A percentile compares a stretch with the other conserved stretches of the same genome.
Evolutionary conservation across 1,140 invertebrate species (phyloP).

Genomic region (Tenebrio molitor): DNA sequence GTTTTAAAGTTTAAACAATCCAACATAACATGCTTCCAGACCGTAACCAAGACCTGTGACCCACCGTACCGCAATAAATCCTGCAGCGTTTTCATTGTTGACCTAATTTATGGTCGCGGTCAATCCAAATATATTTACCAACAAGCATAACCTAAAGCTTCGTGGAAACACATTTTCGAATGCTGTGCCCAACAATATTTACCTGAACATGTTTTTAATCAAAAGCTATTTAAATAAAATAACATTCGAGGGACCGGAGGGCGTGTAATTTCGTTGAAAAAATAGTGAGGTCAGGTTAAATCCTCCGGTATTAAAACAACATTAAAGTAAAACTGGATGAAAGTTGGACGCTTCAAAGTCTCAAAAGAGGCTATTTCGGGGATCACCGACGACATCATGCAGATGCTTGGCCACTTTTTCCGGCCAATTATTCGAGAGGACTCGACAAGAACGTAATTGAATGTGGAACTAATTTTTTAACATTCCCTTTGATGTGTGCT

Average conservation of each 20-base stretch:
- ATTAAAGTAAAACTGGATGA: background rate
- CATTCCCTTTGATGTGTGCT: too few relatives aligned
- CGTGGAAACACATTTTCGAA: background rate
- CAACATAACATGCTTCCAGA: slow-evolving; percentile 6
- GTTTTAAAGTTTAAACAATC: background rate
- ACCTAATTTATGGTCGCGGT: slow-evolving; percentile 23
- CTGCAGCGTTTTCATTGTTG: background rate
- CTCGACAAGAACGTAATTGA: background rate
- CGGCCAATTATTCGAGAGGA: slow-evolving; percentile 1
- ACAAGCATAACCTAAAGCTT: background rate
- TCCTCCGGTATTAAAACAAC: slow-evolving; percentile 5
- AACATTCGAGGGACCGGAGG: background rate
- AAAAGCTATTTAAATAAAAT: background rate
- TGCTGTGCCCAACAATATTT: too few relatives aligned
- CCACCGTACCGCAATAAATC: slow-evolving; percentile 21
- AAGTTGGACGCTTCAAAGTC: background rate
- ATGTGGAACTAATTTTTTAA: too few relatives aligned
- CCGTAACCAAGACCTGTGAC: slow-evolving; percentile 2
- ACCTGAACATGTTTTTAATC: too few relatives aligned
- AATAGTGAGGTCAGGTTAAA: background rate
- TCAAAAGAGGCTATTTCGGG: background rate
- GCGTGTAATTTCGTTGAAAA: slow-evolving; percentile 3
- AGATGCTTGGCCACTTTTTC: slow-evolving; percentile 13
- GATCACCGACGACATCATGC: background rate
- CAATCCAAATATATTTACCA: slow-evolving; percentile 21